Conservation (phyloP, 2,113 vertebrate genomes). For the Empidonax alnorum region DNA sequence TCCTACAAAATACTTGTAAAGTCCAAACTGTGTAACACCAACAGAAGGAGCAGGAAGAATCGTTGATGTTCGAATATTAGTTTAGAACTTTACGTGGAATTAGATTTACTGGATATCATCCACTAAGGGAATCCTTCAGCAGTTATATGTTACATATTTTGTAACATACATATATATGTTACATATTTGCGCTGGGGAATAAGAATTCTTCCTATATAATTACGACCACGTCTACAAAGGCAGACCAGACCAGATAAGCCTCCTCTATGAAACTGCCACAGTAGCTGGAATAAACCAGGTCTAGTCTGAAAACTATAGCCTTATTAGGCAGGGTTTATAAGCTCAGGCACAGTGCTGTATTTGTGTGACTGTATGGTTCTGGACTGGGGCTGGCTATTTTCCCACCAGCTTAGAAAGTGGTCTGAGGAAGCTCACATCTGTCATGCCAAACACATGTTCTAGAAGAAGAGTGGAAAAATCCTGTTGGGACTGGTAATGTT, state of each 20-base stretch:
- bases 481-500: conserved; percentile 22
- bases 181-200: neutral
- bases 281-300: neutral
- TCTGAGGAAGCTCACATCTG: conserved; percentile 21
- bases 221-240: neutral
- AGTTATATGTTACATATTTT: neutral
- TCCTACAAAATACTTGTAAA: neutral
- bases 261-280: conserved; percentile 2
- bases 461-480: conserved; percentile 48
- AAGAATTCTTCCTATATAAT: neutral
- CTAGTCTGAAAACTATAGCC: neutral
- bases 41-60: neutral
- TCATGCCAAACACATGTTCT: conserved; percentile 48
- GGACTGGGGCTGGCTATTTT: neutral
- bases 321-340: conserved; percentile 39
- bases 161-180: neutral
- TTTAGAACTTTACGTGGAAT: neutral
- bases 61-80: neutral
- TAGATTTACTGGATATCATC: neutral
- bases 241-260: neutral
- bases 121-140: neutral
- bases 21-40: neutral
- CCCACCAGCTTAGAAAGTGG: neutral
- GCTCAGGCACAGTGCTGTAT: conserved; percentile 1
- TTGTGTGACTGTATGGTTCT: conserved; percentile 39